A percentile compares a stretch with the other conserved stretches of the same genome.
Conservation (phyloP, 2,888 invertebrate genomes). For the Venustoraphidia nigricollis region DNA sequence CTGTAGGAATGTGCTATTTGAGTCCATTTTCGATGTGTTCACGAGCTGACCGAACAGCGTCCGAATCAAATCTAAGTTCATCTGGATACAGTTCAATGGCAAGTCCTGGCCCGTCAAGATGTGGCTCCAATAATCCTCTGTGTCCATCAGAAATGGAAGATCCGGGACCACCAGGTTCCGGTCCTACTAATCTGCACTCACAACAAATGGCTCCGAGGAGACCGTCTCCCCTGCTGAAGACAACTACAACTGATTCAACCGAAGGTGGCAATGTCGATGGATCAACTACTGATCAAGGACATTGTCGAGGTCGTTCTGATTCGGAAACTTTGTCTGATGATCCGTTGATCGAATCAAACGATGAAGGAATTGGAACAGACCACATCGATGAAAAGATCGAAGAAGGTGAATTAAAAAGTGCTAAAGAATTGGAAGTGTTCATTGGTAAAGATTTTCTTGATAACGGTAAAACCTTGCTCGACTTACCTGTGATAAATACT, state of each 20-base stretch:
- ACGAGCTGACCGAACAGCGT: constrained; percentile 57
- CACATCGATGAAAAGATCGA: constrained; percentile 52
- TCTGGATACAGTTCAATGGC: constrained; percentile 79
- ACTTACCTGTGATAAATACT: constrained; percentile 29
- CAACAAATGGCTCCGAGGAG: constrained; percentile 23
- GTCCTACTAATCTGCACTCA: constrained; percentile 21
- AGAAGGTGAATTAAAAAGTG: constrained; percentile 49
- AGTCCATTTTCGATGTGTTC: constrained; percentile 64
- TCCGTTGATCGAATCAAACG: constrained; percentile 53
- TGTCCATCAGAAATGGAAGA: constrained; percentile 64
- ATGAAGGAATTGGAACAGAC: constrained; percentile 65
- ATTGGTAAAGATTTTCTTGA: constrained; percentile 28
- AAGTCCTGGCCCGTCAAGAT: constrained; percentile 66
- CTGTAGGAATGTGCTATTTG: constrained; percentile 50
- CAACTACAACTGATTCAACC: constrained; percentile 28
- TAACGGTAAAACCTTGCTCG: constrained; percentile 25
- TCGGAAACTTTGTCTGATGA: constrained; percentile 62
- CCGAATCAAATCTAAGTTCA: constrained; percentile 70
- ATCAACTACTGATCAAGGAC: constrained; percentile 24
- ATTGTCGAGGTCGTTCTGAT: constrained; percentile 48
- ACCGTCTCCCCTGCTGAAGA: constrained; percentile 45
- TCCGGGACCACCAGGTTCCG: constrained; percentile 40
- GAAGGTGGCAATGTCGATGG: constrained; percentile 10
- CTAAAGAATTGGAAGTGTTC: constrained; percentile 41
- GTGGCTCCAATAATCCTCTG: constrained; percentile 66